Conservation (phyloP, 30 jellyfish, hydroid and myxozoan genomes). For the Haliclystus octoradiatus region DNA sequence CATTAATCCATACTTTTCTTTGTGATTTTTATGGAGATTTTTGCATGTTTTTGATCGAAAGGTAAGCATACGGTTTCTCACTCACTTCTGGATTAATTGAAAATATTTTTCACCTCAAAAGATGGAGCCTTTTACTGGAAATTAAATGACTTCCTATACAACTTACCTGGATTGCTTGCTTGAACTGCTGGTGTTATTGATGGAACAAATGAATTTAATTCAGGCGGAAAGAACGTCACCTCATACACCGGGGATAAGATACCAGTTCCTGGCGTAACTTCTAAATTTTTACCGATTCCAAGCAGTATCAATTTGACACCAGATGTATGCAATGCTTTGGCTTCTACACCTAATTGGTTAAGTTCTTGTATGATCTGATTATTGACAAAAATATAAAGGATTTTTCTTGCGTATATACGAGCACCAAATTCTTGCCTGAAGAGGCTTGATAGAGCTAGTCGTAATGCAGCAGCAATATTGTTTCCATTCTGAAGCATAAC, state of each 20-base stretch:
- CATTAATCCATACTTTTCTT: too few relatives aligned
- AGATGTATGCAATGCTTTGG: constrained; percentile 8
- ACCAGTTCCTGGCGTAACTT: not conserved
- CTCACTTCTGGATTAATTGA: too few relatives aligned
- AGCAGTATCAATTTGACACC: constrained; percentile 42
- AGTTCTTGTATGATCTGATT: constrained; percentile 5
- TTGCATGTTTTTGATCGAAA: too few relatives aligned
- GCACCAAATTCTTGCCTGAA: constrained; percentile 18
- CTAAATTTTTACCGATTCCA: constrained; percentile 32
- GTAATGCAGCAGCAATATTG: constrained; percentile 18
- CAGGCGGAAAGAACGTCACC: not conserved
- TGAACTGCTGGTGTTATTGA: not conserved
- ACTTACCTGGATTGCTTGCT: not conserved
- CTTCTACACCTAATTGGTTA: constrained; percentile 8
- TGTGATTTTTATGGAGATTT: not conserved
- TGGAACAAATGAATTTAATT: not conserved
- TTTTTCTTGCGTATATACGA: constrained; percentile 17
- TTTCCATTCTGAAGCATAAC: constrained; percentile 6
- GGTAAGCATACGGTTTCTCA: too few relatives aligned
- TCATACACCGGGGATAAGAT: not conserved
- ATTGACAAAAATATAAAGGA: constrained; percentile 33
- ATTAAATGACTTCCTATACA: too few relatives aligned
- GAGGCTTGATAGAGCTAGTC: constrained; percentile 19
- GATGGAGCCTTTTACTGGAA: too few relatives aligned
- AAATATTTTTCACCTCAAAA: too few relatives aligned